Evolutionary conservation across 2,113 vertebrate genomes (phyloP).

Genomic region (Haemorhous mexicanus): DNA sequence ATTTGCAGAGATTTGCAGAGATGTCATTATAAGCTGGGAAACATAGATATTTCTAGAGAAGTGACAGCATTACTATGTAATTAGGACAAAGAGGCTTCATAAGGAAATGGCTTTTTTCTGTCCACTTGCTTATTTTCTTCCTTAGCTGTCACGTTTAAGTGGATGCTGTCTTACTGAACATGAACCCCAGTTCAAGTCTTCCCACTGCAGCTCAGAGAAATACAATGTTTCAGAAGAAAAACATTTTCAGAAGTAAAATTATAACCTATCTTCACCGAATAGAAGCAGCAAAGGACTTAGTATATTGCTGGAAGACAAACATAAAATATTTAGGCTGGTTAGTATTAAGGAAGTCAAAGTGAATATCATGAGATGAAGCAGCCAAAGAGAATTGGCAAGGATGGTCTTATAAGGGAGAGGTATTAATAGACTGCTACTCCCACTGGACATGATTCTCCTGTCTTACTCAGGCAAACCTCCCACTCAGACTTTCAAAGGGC

Average conservation of each 20-base stretch:
- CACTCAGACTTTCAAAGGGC: slow-evolving; percentile 3
- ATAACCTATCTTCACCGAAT: not conserved
- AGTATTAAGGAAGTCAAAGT: slow-evolving; percentile 49
- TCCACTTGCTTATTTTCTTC: not conserved
- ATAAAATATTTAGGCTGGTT: slow-evolving; percentile 61
- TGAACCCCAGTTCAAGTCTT: not conserved
- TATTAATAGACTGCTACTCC: slow-evolving; percentile 24
- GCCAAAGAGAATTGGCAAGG: slow-evolving; percentile 54
- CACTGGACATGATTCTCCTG: not conserved
- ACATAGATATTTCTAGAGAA: not conserved
- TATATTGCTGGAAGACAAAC: slow-evolving; percentile 30
- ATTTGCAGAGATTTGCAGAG: not conserved
- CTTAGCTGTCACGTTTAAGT: not conserved
- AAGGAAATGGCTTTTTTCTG: not conserved
- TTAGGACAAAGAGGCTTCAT: not conserved
- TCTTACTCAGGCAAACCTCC: not conserved
- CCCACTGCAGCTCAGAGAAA: slow-evolving; percentile 2
- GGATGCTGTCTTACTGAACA: not conserved
- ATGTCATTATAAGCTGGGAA: not conserved
- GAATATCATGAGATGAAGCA: slow-evolving; percentile 39
- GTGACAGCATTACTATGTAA: not conserved
- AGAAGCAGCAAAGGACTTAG: not conserved
- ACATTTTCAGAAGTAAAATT: not conserved
- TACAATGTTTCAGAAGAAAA: slow-evolving; percentile 12
- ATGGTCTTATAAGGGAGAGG: not conserved